These are phyloP conservation scores for Nestor notabilis DNA, from an alignment of 2,113 vertebrate species.

Conservation along the genomic window DNA sequence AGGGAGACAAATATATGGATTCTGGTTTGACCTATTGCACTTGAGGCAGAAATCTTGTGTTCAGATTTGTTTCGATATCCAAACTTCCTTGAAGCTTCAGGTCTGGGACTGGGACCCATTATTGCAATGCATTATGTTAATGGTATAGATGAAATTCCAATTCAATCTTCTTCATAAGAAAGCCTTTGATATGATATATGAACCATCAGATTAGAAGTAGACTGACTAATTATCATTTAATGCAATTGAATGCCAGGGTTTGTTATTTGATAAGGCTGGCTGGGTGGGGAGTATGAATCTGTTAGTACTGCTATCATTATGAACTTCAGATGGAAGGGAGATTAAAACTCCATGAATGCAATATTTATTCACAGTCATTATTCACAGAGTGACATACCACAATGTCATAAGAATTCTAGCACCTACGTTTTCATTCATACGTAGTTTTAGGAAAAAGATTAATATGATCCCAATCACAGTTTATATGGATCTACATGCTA, in stretches of 20 bases:
- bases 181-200: conserved; percentile 35
- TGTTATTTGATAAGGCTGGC: background rate
- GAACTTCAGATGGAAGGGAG: background rate
- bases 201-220: conserved; percentile 18
- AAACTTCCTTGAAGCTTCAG: background rate
- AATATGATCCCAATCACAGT: background rate
- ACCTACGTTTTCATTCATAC: conserved; percentile 1
- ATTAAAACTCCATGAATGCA: conserved; percentile 44
- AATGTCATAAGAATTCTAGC: conserved; percentile 53
- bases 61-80: background rate
- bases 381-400: conserved; percentile 32
- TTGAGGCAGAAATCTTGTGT: background rate
- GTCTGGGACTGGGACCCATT: background rate
- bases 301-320: background rate
- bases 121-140: background rate
- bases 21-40: background rate
- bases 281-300: conserved; percentile 28
- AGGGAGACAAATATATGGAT: background rate
- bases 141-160: background rate
- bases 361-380: conserved; percentile 60
- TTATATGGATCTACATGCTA: background rate
- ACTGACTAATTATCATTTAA: conserved; percentile 31
- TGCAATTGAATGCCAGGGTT: background rate
- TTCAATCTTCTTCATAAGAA: conserved; percentile 2
- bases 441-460: conserved; percentile 15